These are phyloP conservation scores for human (Homo sapiens) DNA, from an alignment of 2,113 vertebrate species.

Conservation along the genomic window DNA sequence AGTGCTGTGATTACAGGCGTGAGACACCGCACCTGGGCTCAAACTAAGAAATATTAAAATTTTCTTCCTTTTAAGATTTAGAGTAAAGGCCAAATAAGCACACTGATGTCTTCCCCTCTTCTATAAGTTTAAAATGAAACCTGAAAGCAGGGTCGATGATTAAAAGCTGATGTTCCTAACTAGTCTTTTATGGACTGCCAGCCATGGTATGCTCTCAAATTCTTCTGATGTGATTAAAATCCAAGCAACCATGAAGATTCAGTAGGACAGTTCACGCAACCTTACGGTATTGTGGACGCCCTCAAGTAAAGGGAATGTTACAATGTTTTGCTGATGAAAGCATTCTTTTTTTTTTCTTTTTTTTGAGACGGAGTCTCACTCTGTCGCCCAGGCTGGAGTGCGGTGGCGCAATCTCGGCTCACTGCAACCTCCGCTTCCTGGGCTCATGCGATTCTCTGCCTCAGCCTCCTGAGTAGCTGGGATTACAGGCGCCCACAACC, in stretches of 20 bases:
- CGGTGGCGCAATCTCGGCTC: no score
- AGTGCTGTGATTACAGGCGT: no score
- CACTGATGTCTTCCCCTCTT: background rate
- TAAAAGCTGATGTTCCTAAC: constrained; percentile 18
- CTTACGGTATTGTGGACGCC: background rate
- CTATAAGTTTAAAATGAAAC: constrained; percentile 36
- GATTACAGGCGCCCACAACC: no score
- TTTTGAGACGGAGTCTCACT: no score
- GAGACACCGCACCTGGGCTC: no score
- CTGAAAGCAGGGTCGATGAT: background rate
- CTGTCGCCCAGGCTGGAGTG: no score
- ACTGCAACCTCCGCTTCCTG: no score
- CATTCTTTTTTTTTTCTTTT: no score
- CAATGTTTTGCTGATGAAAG: constrained; percentile 23
- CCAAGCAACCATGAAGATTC: background rate
- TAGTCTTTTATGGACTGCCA: background rate
- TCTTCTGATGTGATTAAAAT: constrained; percentile 50
- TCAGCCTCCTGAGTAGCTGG: no score
- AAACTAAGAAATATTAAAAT: no score
- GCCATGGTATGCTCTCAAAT: background rate
- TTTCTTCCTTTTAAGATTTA: constrained; percentile 40
- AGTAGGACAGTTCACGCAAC: background rate
- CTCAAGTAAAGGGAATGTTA: constrained; percentile 19
- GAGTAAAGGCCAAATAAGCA: constrained; percentile 74
- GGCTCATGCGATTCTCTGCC: no score